Conservation (phyloP, 1,140 invertebrate species). For the Ostrea edulis region DNA sequence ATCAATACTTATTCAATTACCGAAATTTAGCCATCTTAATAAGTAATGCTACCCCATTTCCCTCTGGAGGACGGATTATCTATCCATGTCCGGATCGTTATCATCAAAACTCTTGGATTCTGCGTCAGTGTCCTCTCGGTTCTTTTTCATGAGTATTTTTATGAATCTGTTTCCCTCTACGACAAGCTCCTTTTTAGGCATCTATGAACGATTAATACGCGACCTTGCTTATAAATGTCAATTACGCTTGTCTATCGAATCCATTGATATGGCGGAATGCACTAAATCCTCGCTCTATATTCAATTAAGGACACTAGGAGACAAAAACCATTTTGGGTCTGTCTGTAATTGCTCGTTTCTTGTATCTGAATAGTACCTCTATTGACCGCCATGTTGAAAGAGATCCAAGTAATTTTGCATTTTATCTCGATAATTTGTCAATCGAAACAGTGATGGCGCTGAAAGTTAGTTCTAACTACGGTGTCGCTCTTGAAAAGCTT, state of each 20-base stretch:
- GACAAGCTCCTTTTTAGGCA: neutral
- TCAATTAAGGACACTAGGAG: slow-evolving; percentile 8
- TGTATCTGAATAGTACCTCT: neutral
- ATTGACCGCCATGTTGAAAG: neutral
- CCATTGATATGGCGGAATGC: neutral
- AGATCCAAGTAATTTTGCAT: neutral
- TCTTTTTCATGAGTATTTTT: neutral
- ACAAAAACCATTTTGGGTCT: slow-evolving; percentile 8
- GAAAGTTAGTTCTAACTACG: neutral
- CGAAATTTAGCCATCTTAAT: slow-evolving; percentile 24
- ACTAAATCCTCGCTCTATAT: slow-evolving; percentile 21
- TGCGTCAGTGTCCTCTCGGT: neutral
- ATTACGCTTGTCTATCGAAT: slow-evolving; percentile 18
- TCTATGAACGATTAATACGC: slow-evolving; percentile 4
- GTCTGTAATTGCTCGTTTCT: neutral
- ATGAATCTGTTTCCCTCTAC: neutral
- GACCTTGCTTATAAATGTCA: slow-evolving; percentile 38
- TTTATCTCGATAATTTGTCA: slow-evolving; percentile 6
- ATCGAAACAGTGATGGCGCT: neutral
- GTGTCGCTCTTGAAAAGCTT: neutral
- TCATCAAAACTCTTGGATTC: slow-evolving; percentile 5
- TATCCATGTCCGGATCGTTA: slow-evolving; percentile 12
- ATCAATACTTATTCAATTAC: slow-evolving; percentile 35
- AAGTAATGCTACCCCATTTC: slow-evolving; percentile 25
- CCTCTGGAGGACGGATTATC: neutral